A percentile compares a stretch with the other conserved stretches of the same genome.
Conservation (phyloP, 2,797 vertebrate species). For the Oreochromis mossambicus region DNA sequence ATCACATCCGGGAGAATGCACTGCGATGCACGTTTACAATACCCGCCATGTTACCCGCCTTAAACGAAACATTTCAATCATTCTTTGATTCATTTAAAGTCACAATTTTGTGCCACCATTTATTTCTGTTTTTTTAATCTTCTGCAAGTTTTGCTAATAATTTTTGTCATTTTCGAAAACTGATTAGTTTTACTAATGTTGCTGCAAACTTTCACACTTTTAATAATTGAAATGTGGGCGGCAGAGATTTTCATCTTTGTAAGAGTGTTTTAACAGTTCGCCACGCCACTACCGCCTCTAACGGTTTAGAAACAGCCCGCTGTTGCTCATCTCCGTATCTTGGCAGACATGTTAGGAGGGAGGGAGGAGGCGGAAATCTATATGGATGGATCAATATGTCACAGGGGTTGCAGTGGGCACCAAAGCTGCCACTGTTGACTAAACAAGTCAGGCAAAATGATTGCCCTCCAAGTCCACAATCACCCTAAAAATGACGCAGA, state of each 20-base stretch:
- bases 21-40: not conserved
- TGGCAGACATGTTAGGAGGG: conserved; percentile 63
- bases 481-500: conserved; percentile 36
- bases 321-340: conserved; percentile 46
- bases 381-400: conserved; percentile 60
- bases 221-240: not conserved
- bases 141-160: not conserved
- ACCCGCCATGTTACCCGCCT: not conserved
- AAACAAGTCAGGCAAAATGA: conserved; percentile 51
- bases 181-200: not conserved
- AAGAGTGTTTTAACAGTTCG: not conserved
- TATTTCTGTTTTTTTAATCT: not conserved
- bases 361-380: conserved; percentile 44
- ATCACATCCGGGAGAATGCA: not conserved
- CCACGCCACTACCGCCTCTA: not conserved
- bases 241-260: not conserved
- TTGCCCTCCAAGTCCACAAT: conserved; percentile 36
- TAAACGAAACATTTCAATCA: not conserved
- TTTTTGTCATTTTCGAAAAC: not conserved
- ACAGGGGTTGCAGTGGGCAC: conserved; percentile 43
- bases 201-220: not conserved
- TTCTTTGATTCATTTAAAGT: not conserved
- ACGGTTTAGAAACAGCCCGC: conserved; percentile 40
- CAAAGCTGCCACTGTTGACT: conserved; percentile 43
- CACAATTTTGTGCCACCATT: not conserved